Base-by-base conservation (phyloP, 2,888 invertebrate genomes). In the Napeogenes sylphis region DNA sequence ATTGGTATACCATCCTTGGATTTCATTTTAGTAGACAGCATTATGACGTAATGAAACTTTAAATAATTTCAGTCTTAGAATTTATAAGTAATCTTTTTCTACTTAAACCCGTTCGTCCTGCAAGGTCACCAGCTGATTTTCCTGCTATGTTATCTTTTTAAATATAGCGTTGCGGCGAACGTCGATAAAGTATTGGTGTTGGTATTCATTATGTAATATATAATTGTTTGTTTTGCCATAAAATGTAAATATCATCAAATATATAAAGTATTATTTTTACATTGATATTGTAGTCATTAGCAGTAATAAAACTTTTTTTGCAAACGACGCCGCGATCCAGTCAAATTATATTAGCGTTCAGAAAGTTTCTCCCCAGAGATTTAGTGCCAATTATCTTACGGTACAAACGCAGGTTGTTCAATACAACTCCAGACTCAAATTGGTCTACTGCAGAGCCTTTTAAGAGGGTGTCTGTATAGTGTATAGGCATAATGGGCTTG, bases 401-500 rank as follows among this genome's bases (percentile, higher is more conserved):
- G 70, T 69, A 71, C 70, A 70, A 71, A 68, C 67, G 68, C 68
- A 70, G 68, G 67, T 72, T 67, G 68, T 72, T 71, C 68, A 70
- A 70, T 70, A 70, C 73, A 72, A 72, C 68, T 69, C 70, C 72
- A 73, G 73, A 68, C 69, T 77, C 74, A 76, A 77, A 76, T 76
- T 75, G 75, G 78, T 72, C 70, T 60, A 69, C 66, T 62, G 67
- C 71, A 70, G 70, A 71, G 73, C 71, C 74, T 77, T 78, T 76
- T 73, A 73, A 70, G 69, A 65, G 70, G 71, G 70, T 72, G 71
- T 73, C 70, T 71, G 71, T 74, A 73, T 75, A 78, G 72, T 71
- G 71, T 74, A 73, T 75, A 78, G 72, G 71, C 77, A 77, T 81
- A 82, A 84, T 83, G 83, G 83, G 80, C 83, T 88, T 82, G 88